Percentiles rank a stretch among this genome's conserved stretches.
Conservation (phyloP, 2,888 invertebrate genomes). For the Sialis fuliginosa region DNA sequence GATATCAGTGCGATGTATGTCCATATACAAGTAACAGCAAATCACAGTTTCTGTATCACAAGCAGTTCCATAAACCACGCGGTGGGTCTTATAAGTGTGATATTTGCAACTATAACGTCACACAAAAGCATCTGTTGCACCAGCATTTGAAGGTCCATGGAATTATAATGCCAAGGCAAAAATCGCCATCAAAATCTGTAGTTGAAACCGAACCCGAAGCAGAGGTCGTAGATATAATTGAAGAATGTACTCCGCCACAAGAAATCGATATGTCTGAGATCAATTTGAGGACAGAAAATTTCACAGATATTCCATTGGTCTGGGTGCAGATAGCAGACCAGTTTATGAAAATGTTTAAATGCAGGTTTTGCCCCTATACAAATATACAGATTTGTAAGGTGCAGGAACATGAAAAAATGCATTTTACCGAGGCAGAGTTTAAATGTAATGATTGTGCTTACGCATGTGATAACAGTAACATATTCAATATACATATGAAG, state of each 20-base stretch:
- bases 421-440: slow-evolving; percentile 32
- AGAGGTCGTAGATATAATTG: slow-evolving; percentile 16
- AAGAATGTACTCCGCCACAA: too few relatives aligned
- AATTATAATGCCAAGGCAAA: slow-evolving; percentile 17
- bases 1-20: slow-evolving; percentile 62
- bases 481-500: slow-evolving; percentile 54
- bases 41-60: slow-evolving; percentile 72
- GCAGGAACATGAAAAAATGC: slow-evolving; percentile 70
- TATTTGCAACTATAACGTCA: slow-evolving; percentile 67
- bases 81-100: slow-evolving; percentile 65
- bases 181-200: slow-evolving; percentile 23
- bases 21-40: slow-evolving; percentile 75
- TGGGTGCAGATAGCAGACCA: slow-evolving; percentile 59
- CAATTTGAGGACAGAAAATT: slow-evolving; percentile 25
- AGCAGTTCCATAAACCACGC: slow-evolving; percentile 63
- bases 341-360: slow-evolving; percentile 68
- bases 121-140: slow-evolving; percentile 61
- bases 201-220: slow-evolving; percentile 16
- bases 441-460: slow-evolving; percentile 68
- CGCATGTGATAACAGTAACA: slow-evolving; percentile 51
- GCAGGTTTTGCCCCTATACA: slow-evolving; percentile 68
- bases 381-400: slow-evolving; percentile 66
- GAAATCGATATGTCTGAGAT: slow-evolving; percentile 12
- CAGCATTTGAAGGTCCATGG: slow-evolving; percentile 67
- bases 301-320: slow-evolving; percentile 49